A percentile compares a stretch with the other conserved stretches of the same genome.
These are phyloP conservation scores for Cancer borealis DNA, from an alignment of 2,888 invertebrate genomes.

Conservation along the genomic window DNA sequence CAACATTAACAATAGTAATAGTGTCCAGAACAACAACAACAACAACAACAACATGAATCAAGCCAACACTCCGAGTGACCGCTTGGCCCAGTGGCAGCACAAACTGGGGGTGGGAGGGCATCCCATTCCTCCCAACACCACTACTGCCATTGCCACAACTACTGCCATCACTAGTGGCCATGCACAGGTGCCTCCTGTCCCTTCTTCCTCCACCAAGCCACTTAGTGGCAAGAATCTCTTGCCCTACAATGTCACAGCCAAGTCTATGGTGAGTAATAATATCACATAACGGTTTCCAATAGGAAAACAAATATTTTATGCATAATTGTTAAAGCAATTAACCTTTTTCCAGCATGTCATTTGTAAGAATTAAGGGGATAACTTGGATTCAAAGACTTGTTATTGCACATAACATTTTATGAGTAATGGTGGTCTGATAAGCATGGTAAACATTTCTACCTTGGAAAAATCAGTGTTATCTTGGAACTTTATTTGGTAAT, in stretches of 20 bases:
- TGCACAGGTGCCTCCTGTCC: slow-evolving; percentile 51
- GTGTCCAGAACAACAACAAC: slow-evolving; percentile 53
- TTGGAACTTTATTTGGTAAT: too few species aligned
- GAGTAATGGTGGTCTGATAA: too few species aligned
- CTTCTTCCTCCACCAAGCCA: slow-evolving; percentile 63
- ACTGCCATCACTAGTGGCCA: slow-evolving; percentile 61
- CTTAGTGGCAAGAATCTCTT: slow-evolving; percentile 74
- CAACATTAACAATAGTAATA: slow-evolving; percentile 51
- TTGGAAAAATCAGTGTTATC: too few species aligned
- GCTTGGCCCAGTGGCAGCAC: slow-evolving; percentile 72
- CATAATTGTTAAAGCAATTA: too few species aligned
- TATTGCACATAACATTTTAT: too few species aligned
- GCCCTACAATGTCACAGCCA: slow-evolving; percentile 77
- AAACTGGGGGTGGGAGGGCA: slow-evolving; percentile 55
- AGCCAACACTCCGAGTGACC: slow-evolving; percentile 69
- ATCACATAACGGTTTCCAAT: neutral
- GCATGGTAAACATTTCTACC: too few species aligned
- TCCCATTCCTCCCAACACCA: neutral
- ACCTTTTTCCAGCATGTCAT: too few species aligned
- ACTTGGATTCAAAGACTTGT: too few species aligned
- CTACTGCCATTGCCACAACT: neutral
- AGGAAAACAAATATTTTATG: too few species aligned
- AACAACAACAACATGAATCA: slow-evolving; percentile 50
- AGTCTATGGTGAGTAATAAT: slow-evolving; percentile 73
- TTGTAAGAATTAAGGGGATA: too few species aligned